phyloP scores from a whole-genome alignment of 2,888 invertebrate genomes.

The Trissoscelio sp. region DNA sequence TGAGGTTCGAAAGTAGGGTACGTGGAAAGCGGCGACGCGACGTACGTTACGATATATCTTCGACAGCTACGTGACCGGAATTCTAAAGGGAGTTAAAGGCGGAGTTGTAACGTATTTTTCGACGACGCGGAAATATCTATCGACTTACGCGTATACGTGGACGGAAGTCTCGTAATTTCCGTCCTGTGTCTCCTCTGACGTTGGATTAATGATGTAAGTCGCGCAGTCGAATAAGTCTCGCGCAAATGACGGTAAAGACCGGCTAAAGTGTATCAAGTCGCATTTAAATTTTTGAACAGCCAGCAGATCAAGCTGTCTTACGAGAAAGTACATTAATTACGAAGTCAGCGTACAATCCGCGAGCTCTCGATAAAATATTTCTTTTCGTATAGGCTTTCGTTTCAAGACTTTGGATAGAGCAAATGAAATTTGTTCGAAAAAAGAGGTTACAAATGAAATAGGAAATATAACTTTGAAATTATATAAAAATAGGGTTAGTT shows the following conservation, averaged over 20 bases:
- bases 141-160: conserved; percentile 73
- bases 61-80: conserved; percentile 81
- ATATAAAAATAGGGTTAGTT: too few relatives aligned
- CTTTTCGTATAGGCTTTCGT: too few relatives aligned
- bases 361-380: too few relatives aligned
- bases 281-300: conserved; percentile 48
- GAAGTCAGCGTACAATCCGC: too few relatives aligned
- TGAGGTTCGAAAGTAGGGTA: conserved; percentile 82
- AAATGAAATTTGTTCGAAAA: too few relatives aligned
- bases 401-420: too few relatives aligned
- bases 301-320: conserved; percentile 27
- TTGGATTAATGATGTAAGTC: conserved; percentile 67
- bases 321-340: conserved; percentile 18
- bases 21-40: conserved; percentile 77
- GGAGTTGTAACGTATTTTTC: conserved; percentile 83
- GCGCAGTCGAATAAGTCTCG: conserved; percentile 60
- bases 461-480: too few relatives aligned
- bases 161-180: conserved; percentile 78
- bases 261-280: conserved; percentile 31
- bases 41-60: conserved; percentile 81
- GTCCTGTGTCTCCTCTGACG: conserved; percentile 71
- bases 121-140: conserved; percentile 79
- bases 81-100: conserved; percentile 79
- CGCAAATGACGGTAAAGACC: conserved; percentile 57
- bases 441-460: too few relatives aligned